These are phyloP conservation scores for Ostrea denselamellosa DNA, from an alignment of 1,140 invertebrate species.

Conservation along the genomic window DNA sequence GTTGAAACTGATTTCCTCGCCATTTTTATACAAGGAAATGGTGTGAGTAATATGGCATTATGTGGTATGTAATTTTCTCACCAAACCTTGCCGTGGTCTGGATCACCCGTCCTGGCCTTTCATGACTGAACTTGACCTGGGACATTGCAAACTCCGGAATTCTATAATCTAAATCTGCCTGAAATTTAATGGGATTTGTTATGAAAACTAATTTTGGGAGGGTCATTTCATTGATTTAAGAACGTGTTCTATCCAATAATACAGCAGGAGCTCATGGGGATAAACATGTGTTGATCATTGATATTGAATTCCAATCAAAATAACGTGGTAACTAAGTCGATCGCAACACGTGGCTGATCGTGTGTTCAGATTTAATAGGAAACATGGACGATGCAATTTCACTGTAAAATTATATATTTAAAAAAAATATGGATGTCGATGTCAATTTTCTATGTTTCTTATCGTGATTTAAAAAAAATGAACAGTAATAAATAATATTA, in stretches of 20 bases:
- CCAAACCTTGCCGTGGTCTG: too few relatives aligned
- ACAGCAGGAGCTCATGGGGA: neutral
- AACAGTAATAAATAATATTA: too few relatives aligned
- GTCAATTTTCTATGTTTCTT: too few relatives aligned
- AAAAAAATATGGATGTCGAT: neutral
- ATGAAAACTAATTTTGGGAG: neutral
- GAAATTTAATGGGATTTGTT: neutral
- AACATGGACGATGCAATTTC: neutral
- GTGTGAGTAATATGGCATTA: too few relatives aligned
- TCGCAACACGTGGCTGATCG: neutral
- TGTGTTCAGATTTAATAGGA: neutral
- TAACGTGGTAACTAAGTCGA: neutral
- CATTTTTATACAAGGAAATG: too few relatives aligned
- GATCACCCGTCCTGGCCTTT: too few relatives aligned
- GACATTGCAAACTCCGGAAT: too few relatives aligned
- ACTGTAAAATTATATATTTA: neutral
- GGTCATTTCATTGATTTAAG: neutral
- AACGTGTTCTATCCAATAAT: neutral
- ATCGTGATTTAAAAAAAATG: too few relatives aligned
- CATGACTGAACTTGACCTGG: too few relatives aligned
- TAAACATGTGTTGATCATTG: neutral
- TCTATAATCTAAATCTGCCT: neutral
- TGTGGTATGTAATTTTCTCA: too few relatives aligned
- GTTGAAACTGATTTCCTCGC: too few relatives aligned
- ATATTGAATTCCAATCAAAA: neutral